phyloP scores from a whole-genome alignment of 1,140 invertebrate species.

The Cydia strobilella region DNA sequence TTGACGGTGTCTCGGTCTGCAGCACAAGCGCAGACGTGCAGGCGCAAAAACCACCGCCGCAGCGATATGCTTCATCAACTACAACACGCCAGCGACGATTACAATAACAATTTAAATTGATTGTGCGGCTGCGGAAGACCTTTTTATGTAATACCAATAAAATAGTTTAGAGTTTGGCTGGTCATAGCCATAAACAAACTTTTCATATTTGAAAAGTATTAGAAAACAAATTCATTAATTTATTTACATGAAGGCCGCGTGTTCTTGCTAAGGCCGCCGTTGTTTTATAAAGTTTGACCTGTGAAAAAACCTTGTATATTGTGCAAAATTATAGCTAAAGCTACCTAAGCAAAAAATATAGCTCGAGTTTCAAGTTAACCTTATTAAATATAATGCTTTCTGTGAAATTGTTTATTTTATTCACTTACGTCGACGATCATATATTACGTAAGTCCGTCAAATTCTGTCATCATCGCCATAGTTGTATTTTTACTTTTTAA shows the following conservation, averaged over 20 bases:
- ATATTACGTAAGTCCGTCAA: too few species aligned
- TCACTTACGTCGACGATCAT: too few species aligned
- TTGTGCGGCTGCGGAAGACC: conserved; percentile 11
- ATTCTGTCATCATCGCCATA: too few species aligned
- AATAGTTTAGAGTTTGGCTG: conserved; percentile 8
- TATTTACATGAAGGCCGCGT: neutral
- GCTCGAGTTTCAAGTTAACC: too few species aligned
- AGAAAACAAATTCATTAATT: neutral
- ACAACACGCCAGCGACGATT: conserved; percentile 24
- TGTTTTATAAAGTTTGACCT: neutral
- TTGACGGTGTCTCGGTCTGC: conserved; percentile 63
- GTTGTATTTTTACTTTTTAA: too few species aligned
- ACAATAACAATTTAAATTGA: conserved; percentile 30
- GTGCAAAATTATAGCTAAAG: too few species aligned
- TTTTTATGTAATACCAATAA: conserved; percentile 11
- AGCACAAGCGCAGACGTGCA: conserved; percentile 43
- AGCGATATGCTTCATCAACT: conserved; percentile 56
- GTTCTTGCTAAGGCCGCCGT: neutral
- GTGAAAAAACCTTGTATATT: neutral
- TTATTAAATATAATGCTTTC: too few species aligned
- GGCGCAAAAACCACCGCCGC: conserved; percentile 60
- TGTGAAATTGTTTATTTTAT: too few species aligned
- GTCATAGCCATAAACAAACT: neutral
- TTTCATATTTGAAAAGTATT: neutral
- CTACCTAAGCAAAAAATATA: too few species aligned